Evolutionary conservation across 1,140 invertebrate species (phyloP).

Genomic region (Orussus abietinus): DNA sequence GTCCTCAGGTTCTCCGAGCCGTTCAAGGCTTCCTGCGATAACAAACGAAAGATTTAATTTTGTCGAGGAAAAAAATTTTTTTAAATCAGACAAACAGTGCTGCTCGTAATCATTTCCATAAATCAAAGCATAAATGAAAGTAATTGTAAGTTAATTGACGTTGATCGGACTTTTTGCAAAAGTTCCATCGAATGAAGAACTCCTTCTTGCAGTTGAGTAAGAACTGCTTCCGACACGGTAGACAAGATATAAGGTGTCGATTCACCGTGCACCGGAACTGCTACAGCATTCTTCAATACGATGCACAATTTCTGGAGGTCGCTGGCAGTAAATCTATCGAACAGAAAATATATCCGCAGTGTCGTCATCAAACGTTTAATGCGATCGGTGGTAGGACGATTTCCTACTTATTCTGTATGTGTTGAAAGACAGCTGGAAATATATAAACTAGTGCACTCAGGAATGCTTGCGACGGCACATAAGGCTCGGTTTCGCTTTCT

Average conservation of each 20-base stretch:
- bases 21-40: conserved; percentile 63
- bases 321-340: conserved; percentile 61
- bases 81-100: too few relatives aligned
- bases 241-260: conserved; percentile 76
- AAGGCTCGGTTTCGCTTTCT: conserved; percentile 61
- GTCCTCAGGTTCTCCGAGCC: conserved; percentile 62
- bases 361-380: not conserved
- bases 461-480: conserved; percentile 87
- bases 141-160: conserved; percentile 15
- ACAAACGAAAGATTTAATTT: conserved; percentile 16
- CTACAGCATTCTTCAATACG: conserved; percentile 73
- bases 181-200: conserved; percentile 76
- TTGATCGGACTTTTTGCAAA: conserved; percentile 63
- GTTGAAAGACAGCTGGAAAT: conserved; percentile 88
- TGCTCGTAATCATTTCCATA: too few relatives aligned
- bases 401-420: conserved; percentile 75
- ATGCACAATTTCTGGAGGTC: conserved; percentile 78
- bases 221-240: conserved; percentile 67
- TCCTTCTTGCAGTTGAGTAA: conserved; percentile 81
- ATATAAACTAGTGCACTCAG: conserved; percentile 90
- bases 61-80: conserved; percentile 1
- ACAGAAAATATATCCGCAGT: too few relatives aligned
- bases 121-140: conserved; percentile 2
- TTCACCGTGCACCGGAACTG: conserved; percentile 79
- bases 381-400: not conserved